Evolutionary conservation across 1,140 invertebrate species (phyloP), one percentile per base, ranked within the genome.

Genomic region (Pseudomyrmex gracilis): DNA sequence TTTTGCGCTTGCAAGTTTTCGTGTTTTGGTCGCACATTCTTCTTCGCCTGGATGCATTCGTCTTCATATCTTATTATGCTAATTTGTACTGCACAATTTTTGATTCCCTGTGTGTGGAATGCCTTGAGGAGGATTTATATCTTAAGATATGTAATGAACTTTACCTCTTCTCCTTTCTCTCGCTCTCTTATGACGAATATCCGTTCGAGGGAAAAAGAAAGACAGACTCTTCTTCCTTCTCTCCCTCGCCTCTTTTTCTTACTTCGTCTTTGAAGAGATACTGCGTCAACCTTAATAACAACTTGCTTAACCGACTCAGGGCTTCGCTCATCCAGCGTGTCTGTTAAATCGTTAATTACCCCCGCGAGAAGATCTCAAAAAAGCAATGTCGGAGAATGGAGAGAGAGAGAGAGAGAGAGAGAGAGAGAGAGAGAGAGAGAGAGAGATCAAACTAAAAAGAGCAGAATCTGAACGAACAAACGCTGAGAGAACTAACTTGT

Each of bases 291-390:
- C 51, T 87, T 92, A 92, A 93, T 92, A 93, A 93, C 91, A 90
- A 92, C 90, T 93, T 90, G 91, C 86, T 91, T 90, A 91, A 90
- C 84, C 89, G 83, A 89, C 89, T 58, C 53, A 88, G 80, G 73
- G 78, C 63, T 67, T 88, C 13, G 89, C 86, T 92, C 91, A 87
- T 90, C 66, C 87, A 87, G 85, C 87, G 90, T 88, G 90, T 91
- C 91, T 90, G 91, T 92, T 93, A 92, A 93, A 94, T 93, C 89
- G 89, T 90, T 93, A 92, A 93, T 93, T 93, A 91, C 84, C 83
- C 86, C 63, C 57, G 68, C 51, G 55, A 43, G 45, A 73, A 78
- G 76, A n/a, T 47, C 43, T 22, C n/a, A 13, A 63, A 55, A 43
- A 63, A 73, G 17, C 34, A 12, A n/a, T 20, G 22, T n/a, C n/a